These are phyloP conservation scores for Brachionus asplanchnoidis DNA, from an alignment of 1,140 invertebrate genomes.

Conservation along the genomic window DNA sequence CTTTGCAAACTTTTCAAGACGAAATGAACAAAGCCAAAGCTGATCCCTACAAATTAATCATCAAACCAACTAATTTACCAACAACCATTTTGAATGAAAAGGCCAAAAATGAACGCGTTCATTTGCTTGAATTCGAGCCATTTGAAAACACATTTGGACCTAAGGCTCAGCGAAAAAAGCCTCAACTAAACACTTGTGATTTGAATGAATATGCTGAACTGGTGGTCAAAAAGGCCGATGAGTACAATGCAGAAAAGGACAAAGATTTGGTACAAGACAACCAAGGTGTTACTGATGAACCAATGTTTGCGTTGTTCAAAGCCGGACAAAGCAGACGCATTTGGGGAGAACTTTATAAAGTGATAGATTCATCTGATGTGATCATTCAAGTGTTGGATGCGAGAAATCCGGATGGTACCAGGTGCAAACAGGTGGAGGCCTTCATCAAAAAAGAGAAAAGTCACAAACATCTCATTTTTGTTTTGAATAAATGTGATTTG, in stretches of 20 bases:
- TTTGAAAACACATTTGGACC: constrained; percentile 90
- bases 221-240: constrained; percentile 47
- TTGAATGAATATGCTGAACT: constrained; percentile 50
- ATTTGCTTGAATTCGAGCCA: constrained; percentile 88
- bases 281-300: constrained; percentile 47
- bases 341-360: constrained; percentile 98
- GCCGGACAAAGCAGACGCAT: constrained; percentile 89
- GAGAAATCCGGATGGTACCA: constrained; percentile 86
- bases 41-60: constrained; percentile 94
- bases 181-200: constrained; percentile 68
- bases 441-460: constrained; percentile 81
- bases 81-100: constrained; percentile 89
- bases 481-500: constrained; percentile 86
- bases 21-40: constrained; percentile 86
- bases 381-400: constrained; percentile 86
- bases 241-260: constrained; percentile 43
- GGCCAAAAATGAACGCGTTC: constrained; percentile 74
- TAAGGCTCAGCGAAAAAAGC: constrained; percentile 83
- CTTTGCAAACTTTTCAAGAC: constrained; percentile 92
- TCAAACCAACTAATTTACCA: constrained; percentile 90
- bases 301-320: constrained; percentile 58
- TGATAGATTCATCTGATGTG: constrained; percentile 95
- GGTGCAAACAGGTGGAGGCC: constrained; percentile 84
- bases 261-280: constrained; percentile 24
- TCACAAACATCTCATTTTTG: constrained; percentile 88